phyloP scores from a whole-genome alignment of 2,113 vertebrate species.

The Castor canadensis region DNA sequence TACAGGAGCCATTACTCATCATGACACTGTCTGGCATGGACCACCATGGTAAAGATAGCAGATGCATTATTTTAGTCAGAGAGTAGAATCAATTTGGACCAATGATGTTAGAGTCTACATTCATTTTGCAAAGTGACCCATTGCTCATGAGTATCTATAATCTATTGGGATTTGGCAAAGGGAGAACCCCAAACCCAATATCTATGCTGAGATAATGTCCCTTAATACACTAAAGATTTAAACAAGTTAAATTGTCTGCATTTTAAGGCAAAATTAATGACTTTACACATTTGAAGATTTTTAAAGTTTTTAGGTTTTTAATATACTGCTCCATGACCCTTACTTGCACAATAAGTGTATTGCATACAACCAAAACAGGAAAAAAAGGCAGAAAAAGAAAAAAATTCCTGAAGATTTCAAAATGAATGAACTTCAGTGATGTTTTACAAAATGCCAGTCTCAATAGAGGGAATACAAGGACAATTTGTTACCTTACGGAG shows the following conservation, averaged over 20 bases:
- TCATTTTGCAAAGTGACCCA: not conserved
- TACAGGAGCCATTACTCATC: not conserved
- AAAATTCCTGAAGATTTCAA: not conserved
- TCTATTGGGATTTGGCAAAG: not conserved
- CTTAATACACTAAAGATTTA: not conserved
- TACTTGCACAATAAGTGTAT: not conserved
- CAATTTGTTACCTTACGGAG: not conserved
- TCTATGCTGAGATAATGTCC: not conserved
- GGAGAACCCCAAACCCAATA: not conserved
- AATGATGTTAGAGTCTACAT: not conserved
- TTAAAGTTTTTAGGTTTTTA: not conserved
- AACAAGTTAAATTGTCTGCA: not conserved
- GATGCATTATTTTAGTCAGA: not conserved
- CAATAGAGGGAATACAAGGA: not conserved
- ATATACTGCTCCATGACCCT: not conserved
- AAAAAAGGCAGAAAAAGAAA: not conserved
- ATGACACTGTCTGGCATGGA: not conserved
- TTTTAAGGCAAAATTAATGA: conserved; percentile 15
- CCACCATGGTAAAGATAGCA: not conserved
- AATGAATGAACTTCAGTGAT: not conserved
- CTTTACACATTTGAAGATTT: not conserved
- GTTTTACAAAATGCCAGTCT: not conserved
- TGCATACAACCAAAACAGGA: not conserved
- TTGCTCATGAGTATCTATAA: not conserved
- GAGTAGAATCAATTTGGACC: not conserved